A percentile compares a stretch with the other conserved stretches of the same genome.
phyloP scores from a whole-genome alignment of 2,797 vertebrate genomes.

The Clarias fuscus region DNA sequence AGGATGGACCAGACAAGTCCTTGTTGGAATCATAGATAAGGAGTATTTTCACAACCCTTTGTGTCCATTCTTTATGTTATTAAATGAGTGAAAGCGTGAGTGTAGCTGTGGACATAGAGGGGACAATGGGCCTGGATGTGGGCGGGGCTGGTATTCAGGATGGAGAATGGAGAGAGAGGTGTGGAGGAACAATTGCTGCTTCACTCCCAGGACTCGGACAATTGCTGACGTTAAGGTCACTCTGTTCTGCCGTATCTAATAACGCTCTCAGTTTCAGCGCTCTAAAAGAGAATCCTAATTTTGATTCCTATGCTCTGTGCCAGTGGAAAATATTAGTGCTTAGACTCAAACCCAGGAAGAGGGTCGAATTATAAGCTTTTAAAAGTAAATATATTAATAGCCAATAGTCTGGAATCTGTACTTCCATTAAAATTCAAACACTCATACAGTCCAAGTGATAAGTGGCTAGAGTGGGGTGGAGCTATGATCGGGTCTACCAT shows the following conservation, averaged over 20 bases:
- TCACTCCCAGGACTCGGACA: constrained; percentile 16
- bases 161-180: constrained; percentile 32
- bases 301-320: background rate
- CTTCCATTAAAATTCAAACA: background rate
- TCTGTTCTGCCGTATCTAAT: constrained; percentile 24
- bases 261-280: constrained; percentile 16
- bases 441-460: background rate
- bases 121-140: constrained; percentile 4
- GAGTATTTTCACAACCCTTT: background rate
- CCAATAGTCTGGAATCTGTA: background rate
- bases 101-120: background rate
- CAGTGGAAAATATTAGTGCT: background rate
- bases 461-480: background rate
- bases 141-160: background rate
- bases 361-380: background rate
- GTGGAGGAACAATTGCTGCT: constrained; percentile 1
- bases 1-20: background rate
- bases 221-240: constrained; percentile 1
- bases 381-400: background rate
- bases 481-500: background rate
- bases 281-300: background rate
- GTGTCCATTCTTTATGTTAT: background rate
- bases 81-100: constrained; percentile 11
- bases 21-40: background rate
- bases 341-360: background rate